Evolutionary conservation across 1,140 invertebrate genomes (phyloP).

Genomic region (Dreissena polymorpha): DNA sequence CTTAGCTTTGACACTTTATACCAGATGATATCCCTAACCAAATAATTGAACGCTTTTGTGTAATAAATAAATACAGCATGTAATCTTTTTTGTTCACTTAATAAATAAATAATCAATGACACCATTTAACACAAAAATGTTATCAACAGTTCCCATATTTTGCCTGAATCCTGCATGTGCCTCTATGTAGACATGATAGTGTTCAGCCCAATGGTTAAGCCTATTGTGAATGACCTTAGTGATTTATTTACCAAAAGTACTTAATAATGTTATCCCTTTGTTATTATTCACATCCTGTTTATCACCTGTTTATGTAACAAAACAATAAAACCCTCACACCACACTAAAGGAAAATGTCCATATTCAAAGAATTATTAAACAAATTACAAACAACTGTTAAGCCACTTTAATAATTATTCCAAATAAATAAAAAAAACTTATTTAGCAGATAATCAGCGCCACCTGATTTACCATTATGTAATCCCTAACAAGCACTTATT

Average conservation of each 20-base stretch:
- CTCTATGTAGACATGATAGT: conserved; percentile 21
- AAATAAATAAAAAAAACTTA: too few species aligned
- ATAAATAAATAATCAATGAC: conserved; percentile 2
- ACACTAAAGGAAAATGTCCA: conserved; percentile 22
- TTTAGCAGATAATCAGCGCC: too few species aligned
- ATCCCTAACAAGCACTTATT: too few species aligned
- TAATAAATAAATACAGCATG: conserved; percentile 35
- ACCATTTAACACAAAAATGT: conserved; percentile 34
- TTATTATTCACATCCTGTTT: conserved; percentile 13
- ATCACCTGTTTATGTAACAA: conserved; percentile 39
- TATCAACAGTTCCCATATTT: conserved; percentile 25
- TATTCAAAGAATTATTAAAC: conserved; percentile 31
- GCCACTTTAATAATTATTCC: too few species aligned
- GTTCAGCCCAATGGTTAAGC: conserved; percentile 3
- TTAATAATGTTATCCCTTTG: conserved; percentile 22
- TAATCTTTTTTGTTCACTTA: conserved; percentile 21
- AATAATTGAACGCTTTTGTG: conserved; percentile 31
- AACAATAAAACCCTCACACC: conserved; percentile 20
- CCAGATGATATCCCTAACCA: conserved; percentile 20
- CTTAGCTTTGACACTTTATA: conserved; percentile 22
- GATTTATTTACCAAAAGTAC: conserved; percentile 19
- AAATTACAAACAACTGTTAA: not conserved
- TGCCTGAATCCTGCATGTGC: conserved; percentile 27
- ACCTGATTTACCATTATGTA: too few species aligned
- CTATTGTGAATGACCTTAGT: conserved; percentile 11